A percentile compares a stretch with the other conserved stretches of the same genome.
These are phyloP conservation scores for Zootoca vivipara DNA, from an alignment of 2,113 vertebrate species.

Conservation along the genomic window DNA sequence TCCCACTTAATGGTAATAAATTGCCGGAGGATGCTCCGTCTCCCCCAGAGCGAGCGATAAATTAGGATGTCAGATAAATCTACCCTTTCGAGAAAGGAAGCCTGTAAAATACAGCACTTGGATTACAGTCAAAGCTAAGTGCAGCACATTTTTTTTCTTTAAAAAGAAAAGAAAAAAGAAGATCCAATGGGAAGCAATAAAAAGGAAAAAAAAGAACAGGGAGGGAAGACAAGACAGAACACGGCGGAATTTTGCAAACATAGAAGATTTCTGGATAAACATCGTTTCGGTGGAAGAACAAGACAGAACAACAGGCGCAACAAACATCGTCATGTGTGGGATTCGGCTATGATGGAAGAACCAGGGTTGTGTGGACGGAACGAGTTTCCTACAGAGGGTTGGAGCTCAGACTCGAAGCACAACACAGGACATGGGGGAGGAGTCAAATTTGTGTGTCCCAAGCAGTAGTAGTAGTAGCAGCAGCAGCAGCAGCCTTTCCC, in stretches of 20 bases:
- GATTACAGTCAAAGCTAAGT: slow-evolving; percentile 12
- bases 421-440: too few species aligned
- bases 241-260: slow-evolving; percentile 13
- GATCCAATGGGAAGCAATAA: slow-evolving; percentile 4
- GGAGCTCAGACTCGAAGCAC: not conserved
- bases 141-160: not conserved
- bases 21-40: not conserved
- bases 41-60: not conserved
- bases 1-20: not conserved
- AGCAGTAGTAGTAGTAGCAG: too few species aligned
- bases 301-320: not conserved
- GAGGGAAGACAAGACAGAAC: slow-evolving; percentile 20
- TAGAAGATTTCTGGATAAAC: slow-evolving; percentile 40
- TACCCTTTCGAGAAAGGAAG: not conserved
- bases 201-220: too few species aligned
- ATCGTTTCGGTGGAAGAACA: not conserved
- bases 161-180: not conserved
- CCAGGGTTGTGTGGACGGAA: too few species aligned
- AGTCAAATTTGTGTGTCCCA: not conserved
- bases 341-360: not conserved
- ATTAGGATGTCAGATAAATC: slow-evolving; percentile 8
- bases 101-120: not conserved
- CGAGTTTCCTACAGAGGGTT: too few species aligned
- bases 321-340: not conserved
- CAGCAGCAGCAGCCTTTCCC: not conserved